Evolutionary conservation across 2,797 vertebrate genomes (phyloP).

Genomic region (Triplophysa bombifrons): DNA sequence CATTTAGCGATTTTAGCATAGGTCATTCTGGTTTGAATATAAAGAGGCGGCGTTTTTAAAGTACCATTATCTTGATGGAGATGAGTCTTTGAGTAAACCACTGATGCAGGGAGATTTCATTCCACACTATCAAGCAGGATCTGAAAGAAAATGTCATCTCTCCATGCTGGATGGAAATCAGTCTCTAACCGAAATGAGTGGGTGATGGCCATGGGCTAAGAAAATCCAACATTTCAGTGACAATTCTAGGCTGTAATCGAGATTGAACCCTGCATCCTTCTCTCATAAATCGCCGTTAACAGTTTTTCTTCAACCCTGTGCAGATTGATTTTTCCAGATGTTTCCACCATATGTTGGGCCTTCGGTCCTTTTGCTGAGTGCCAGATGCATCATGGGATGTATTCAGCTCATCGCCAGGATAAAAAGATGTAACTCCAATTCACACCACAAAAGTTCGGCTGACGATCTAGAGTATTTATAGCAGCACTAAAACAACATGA

Average conservation of each 20-base stretch:
- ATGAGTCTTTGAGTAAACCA: constrained; percentile 50
- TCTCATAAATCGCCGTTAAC: constrained; percentile 32
- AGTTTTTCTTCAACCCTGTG: constrained; percentile 47
- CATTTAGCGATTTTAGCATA: constrained; percentile 43
- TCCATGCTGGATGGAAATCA: constrained; percentile 39
- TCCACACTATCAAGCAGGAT: constrained; percentile 46
- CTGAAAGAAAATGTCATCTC: constrained; percentile 56
- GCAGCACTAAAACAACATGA: constrained; percentile 19
- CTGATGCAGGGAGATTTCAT: constrained; percentile 51
- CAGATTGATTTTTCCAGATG: constrained; percentile 61
- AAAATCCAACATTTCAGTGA: constrained; percentile 36
- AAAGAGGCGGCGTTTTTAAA: constrained; percentile 44
- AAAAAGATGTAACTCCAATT: constrained; percentile 39
- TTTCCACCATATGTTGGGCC: constrained; percentile 48
- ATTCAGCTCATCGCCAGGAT: constrained; percentile 22
- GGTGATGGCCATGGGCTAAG: constrained; percentile 27
- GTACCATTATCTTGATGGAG: constrained; percentile 53
- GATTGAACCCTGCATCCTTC: constrained; percentile 35
- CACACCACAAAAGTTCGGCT: constrained; percentile 22
- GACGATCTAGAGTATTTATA: constrained; percentile 24
- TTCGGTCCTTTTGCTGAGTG: constrained; percentile 33
- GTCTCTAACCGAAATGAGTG: constrained; percentile 11
- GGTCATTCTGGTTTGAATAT: constrained; percentile 46
- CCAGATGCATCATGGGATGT: constrained; percentile 36
- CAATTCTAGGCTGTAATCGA: constrained; percentile 29